Conservation (phyloP, 2,797 vertebrate genomes). For the Peromyscus attwateri region DNA sequence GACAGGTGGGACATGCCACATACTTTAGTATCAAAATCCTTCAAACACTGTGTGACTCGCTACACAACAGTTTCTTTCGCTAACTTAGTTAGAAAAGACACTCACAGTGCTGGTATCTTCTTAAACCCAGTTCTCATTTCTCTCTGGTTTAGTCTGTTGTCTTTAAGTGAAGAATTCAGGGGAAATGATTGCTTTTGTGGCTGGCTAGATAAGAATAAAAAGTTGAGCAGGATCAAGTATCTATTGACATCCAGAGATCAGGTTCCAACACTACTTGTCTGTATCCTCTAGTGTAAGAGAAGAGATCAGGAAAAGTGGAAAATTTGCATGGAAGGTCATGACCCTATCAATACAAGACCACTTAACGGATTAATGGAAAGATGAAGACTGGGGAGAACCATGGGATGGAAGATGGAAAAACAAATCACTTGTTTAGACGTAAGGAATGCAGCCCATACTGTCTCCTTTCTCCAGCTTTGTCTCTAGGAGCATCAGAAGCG, state of each 20-base stretch:
- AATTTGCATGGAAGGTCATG: not conserved
- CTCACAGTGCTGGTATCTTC: not conserved
- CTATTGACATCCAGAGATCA: not conserved
- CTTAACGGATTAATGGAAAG: not conserved
- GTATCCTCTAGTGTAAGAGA: not conserved
- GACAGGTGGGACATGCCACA: not conserved
- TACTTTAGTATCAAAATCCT: not conserved
- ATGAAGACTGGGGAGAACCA: not conserved
- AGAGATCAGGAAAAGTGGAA: not conserved
- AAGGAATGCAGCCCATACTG: not conserved
- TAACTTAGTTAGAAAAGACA: not conserved
- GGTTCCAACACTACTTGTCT: not conserved
- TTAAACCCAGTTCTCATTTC: not conserved
- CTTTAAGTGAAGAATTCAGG: not conserved
- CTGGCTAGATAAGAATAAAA: not conserved
- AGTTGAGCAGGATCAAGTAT: not conserved
- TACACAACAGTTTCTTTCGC: not conserved
- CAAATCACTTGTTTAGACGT: not conserved
- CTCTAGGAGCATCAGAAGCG: conserved; percentile 5
- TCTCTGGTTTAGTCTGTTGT: conserved; percentile 16
- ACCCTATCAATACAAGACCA: conserved; percentile 14
- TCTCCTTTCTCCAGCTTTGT: not conserved
- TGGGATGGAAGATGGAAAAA: not conserved
- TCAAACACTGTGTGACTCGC: not conserved
- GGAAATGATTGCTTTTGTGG: not conserved